Percentiles rank a stretch among this genome's conserved stretches.
Evolutionary conservation across 92 coral and sea anemone genomes (phyloP).

Genomic region (Porites divaricata): DNA sequence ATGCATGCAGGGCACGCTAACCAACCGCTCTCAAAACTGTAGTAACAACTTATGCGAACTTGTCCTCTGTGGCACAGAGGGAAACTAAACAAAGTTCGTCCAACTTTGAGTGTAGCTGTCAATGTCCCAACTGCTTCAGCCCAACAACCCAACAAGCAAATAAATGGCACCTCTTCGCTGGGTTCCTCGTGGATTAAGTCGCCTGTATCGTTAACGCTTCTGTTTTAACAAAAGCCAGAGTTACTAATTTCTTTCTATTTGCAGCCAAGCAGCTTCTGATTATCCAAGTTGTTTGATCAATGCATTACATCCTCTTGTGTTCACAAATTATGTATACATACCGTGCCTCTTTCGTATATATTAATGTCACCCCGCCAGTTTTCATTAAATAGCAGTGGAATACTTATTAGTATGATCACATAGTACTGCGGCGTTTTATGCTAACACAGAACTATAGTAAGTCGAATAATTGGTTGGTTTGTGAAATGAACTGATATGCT

Average conservation of each 20-base stretch:
- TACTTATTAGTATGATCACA: background rate
- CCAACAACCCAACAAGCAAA: background rate
- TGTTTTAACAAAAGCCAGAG: background rate
- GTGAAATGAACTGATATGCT: background rate
- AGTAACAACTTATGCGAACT: too few species aligned
- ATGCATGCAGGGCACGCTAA: too few species aligned
- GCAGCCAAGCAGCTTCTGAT: background rate
- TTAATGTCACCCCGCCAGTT: background rate
- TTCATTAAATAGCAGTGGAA: background rate
- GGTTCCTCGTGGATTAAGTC: background rate
- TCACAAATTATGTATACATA: background rate
- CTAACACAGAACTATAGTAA: background rate
- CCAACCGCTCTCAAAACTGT: background rate
- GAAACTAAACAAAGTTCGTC: too few species aligned
- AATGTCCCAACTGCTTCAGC: background rate
- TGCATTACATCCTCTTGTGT: background rate
- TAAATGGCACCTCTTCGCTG: background rate
- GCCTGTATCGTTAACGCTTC: background rate
- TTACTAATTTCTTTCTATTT: background rate
- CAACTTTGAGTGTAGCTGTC: background rate
- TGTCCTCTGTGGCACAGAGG: too few species aligned
- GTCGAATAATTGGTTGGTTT: constrained; percentile 28
- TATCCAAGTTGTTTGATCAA: constrained; percentile 11
- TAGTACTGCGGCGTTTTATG: background rate
- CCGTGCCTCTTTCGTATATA: background rate